These are phyloP conservation scores for Genyomyrus donnyi DNA, from an alignment of 2,113 vertebrate species.

Conservation along the genomic window DNA sequence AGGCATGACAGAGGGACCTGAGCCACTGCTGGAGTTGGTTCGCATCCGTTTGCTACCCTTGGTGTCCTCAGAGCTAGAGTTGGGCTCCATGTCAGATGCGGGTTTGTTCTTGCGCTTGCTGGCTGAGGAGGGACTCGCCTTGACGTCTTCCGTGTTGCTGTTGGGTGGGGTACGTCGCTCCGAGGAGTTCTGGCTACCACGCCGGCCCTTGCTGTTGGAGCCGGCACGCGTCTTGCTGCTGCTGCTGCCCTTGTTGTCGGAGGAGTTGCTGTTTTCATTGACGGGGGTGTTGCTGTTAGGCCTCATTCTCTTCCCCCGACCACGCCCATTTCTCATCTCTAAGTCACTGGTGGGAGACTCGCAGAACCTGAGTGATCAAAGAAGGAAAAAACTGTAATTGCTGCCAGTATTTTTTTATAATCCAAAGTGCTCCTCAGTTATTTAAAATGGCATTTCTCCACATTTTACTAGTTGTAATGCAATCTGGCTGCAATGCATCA, in stretches of 20 bases:
- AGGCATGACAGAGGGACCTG: conserved; percentile 46
- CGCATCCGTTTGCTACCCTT: conserved; percentile 97
- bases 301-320: conserved; percentile 88
- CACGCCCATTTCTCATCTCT: conserved; percentile 93
- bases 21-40: conserved; percentile 75
- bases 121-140: conserved; percentile 86
- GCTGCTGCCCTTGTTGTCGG: conserved; percentile 83
- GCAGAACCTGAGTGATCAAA: conserved; percentile 74
- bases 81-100: conserved; percentile 93
- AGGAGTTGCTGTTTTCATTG: conserved; percentile 73
- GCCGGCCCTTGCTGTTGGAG: conserved; percentile 87
- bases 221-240: conserved; percentile 88
- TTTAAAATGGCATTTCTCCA: conserved; percentile 28
- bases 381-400: conserved; percentile 3
- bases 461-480: conserved; percentile 44
- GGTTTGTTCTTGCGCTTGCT: conserved; percentile 92
- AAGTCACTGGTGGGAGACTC: conserved; percentile 97
- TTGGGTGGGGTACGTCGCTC: conserved; percentile 83
- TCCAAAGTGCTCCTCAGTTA: background rate
- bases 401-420: background rate
- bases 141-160: conserved; percentile 78
- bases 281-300: conserved; percentile 89
- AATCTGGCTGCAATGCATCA: conserved; percentile 30
- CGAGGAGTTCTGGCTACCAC: conserved; percentile 90
- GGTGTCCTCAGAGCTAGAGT: conserved; percentile 96